Conservation (phyloP, 2,797 vertebrate genomes). For the Otus scops region DNA sequence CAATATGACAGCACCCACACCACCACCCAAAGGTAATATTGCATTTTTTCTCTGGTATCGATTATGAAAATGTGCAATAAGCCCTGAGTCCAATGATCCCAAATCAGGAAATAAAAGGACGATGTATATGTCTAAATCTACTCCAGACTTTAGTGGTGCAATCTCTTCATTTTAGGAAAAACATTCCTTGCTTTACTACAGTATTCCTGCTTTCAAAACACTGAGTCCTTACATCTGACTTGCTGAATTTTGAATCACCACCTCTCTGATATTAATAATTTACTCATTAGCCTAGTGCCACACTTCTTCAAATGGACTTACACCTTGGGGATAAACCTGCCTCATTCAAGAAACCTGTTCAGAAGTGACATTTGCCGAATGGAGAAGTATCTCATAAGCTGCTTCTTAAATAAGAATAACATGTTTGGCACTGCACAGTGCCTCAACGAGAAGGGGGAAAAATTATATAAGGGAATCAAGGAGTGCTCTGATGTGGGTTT, state of each 20-base stretch:
- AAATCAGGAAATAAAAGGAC: neutral
- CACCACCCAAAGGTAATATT: neutral
- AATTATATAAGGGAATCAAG: neutral
- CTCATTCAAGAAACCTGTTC: neutral
- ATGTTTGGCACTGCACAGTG: accelerated
- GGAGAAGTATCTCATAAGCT: neutral
- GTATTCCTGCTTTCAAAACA: neutral
- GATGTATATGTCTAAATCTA: accelerated
- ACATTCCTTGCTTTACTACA: accelerated
- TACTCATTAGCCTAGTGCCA: neutral
- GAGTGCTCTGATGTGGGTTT: neutral
- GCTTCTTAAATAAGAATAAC: neutral
- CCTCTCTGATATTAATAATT: neutral
- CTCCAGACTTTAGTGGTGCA: neutral
- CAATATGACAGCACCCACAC: neutral
- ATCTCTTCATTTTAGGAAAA: neutral
- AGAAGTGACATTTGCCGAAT: neutral
- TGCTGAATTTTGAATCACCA: neutral
- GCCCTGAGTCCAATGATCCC: neutral
- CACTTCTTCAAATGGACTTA: neutral
- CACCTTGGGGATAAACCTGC: neutral
- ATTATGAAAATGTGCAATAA: neutral
- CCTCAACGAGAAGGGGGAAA: neutral
- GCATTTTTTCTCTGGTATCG: neutral
- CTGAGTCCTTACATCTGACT: neutral